A percentile compares a stretch with the other conserved stretches of the same genome.
Conservation (phyloP, 2,113 vertebrate genomes). For the Uropsilus gracilis region DNA sequence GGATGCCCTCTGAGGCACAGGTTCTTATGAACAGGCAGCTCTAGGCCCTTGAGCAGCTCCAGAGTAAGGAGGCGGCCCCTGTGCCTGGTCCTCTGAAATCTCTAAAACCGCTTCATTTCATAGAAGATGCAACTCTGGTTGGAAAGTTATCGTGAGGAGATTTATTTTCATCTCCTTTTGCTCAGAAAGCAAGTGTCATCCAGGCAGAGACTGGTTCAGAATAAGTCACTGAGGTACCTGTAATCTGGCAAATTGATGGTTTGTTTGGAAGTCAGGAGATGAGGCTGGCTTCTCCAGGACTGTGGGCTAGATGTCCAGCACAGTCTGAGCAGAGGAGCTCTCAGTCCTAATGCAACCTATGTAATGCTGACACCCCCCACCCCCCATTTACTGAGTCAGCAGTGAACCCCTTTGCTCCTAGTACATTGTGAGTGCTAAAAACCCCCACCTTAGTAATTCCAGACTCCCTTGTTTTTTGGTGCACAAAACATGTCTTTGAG, state of each 20-base stretch:
- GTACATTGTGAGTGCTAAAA: not conserved
- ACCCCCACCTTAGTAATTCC: not conserved
- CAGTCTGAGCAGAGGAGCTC: not conserved
- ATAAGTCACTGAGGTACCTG: slow-evolving; percentile 52
- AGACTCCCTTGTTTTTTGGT: not conserved
- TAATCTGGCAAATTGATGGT: not conserved
- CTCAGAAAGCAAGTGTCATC: slow-evolving; percentile 56
- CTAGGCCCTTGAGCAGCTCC: not conserved
- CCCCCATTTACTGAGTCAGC: not conserved
- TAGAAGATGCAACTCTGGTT: slow-evolving; percentile 23
- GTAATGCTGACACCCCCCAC: not conserved
- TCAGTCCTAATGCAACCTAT: not conserved
- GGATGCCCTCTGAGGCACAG: not conserved
- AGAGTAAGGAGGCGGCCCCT: not conserved
- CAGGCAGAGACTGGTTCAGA: slow-evolving; percentile 58
- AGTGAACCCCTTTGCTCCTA: not conserved
- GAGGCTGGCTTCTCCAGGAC: not conserved
- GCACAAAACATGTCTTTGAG: not conserved
- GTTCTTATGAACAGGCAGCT: not conserved
- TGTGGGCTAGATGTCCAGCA: not conserved
- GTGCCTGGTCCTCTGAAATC: not conserved
- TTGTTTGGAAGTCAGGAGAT: not conserved
- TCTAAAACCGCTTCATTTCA: not conserved
- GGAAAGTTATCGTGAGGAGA: slow-evolving; percentile 46
- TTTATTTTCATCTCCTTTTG: slow-evolving; percentile 47